Conservation (phyloP, 2,888 invertebrate species). For the Pollenia angustigena region DNA sequence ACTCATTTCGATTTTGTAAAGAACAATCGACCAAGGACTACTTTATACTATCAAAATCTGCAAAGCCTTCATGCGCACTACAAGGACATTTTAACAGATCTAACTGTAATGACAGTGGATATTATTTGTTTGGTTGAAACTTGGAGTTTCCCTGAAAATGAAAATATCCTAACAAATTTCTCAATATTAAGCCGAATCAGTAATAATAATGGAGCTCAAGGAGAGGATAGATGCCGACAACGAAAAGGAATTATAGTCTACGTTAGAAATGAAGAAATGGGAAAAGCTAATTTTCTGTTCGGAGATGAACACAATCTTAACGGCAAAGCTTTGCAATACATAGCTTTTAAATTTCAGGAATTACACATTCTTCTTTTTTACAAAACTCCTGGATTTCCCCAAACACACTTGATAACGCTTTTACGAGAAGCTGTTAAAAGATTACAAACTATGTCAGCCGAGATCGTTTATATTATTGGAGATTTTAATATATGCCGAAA, state of each 20-base stretch:
- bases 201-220: not conserved
- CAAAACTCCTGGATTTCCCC: not conserved
- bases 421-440: not conserved
- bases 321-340: not conserved
- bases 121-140: slow-evolving; percentile 51
- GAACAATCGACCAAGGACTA: not conserved
- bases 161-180: not conserved
- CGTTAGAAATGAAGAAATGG: not conserved
- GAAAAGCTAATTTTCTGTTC: not conserved
- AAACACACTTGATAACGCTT: not conserved
- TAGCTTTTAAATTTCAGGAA: not conserved
- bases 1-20: slow-evolving; percentile 3
- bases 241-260: slow-evolving; percentile 36
- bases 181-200: slow-evolving; percentile 9
- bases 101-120: slow-evolving; percentile 8
- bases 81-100: slow-evolving; percentile 38
- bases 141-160: slow-evolving; percentile 39
- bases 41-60: slow-evolving; percentile 46
- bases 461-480: slow-evolving; percentile 23
- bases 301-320: not conserved
- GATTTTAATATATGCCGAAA: not conserved
- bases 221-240: not conserved
- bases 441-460: not conserved
- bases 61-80: slow-evolving; percentile 55
- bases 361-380: not conserved